These are phyloP conservation scores for Diabrotica virgifera DNA, from an alignment of 1,140 invertebrate species.

Conservation along the genomic window DNA sequence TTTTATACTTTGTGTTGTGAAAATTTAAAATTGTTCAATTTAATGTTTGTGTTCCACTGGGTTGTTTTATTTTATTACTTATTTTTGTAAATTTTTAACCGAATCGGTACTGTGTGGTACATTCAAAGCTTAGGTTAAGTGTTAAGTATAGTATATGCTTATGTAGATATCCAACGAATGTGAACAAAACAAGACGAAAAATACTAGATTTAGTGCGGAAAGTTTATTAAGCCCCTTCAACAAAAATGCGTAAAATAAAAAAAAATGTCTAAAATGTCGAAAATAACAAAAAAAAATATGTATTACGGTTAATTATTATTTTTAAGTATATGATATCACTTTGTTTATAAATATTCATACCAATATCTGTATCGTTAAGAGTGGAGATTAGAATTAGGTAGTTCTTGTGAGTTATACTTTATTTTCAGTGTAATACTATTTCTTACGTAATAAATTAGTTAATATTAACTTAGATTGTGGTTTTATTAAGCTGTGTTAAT, in stretches of 20 bases:
- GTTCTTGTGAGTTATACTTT: background rate
- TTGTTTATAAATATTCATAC: background rate
- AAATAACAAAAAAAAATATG: background rate
- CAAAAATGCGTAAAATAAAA: background rate
- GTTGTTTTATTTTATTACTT: too few species aligned
- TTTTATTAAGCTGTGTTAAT: too few species aligned
- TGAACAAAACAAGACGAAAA: conserved; percentile 1
- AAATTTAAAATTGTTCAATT: too few species aligned
- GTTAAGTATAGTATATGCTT: background rate
- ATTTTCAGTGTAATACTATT: background rate
- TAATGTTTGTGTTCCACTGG: too few species aligned
- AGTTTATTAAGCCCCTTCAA: background rate
- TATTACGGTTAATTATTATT: background rate
- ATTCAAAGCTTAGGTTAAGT: too few species aligned
- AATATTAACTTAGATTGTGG: background rate
- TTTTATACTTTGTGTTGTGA: too few species aligned
- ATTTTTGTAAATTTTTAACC: too few species aligned
- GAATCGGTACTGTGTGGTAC: too few species aligned
- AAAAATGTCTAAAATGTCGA: background rate
- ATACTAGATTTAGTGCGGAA: background rate
- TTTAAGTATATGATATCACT: background rate
- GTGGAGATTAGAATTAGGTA: background rate
- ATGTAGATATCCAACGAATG: background rate
- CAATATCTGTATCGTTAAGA: too few species aligned
- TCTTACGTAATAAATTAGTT: conserved; percentile 1